Evolutionary conservation across 2,888 invertebrate genomes (phyloP), one percentile per base, ranked within the genome.

Genomic region (Oligia strigilis): DNA sequence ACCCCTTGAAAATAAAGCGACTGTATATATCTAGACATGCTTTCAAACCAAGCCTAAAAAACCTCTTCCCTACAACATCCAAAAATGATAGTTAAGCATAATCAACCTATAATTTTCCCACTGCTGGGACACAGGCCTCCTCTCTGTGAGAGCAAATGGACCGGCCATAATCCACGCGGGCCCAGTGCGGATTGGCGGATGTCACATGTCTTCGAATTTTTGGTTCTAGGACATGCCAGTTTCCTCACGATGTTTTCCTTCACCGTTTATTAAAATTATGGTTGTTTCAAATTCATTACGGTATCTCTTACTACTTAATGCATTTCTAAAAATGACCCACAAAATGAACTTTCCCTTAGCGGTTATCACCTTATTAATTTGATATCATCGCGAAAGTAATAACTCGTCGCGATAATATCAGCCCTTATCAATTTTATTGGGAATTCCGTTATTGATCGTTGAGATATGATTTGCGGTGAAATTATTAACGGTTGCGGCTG

Each of bases 341-440:
- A 73, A 60, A 67, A 82, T 55, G 11, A 78, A 66, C 72, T 75
- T 49, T 9, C 29, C 23, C 19, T n/a, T 70, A 43, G 66, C 19
- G 23, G 5, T 49, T 86, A 78, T 72, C 74, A 14, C 8, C 13
- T 74, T 43, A 87, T 80, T 86, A 72, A 73, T 55, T 46, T n/a
- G 67, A 83, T 76, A 78, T 55, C 19, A 76, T 72, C 72, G 80
- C 29, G 74, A 87, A 84, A 84, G 73, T 80, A 73, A 71, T 75
- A 40, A 66, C 75, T 55, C 36, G 6, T 14, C 13, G 23, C 13
- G 14, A 60, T 58, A 55, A 62, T 80, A 64, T 64, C 65, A 70
- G 4, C 9, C 17, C 4, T 85, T 80, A 86, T 86, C 88, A 76
- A 43, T 29, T 87, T 76, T 85, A 86, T 71, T 85, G 58, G 55